These are phyloP conservation scores for Varanus salvator DNA, from an alignment of 2,113 vertebrate genomes.

Conservation along the genomic window DNA sequence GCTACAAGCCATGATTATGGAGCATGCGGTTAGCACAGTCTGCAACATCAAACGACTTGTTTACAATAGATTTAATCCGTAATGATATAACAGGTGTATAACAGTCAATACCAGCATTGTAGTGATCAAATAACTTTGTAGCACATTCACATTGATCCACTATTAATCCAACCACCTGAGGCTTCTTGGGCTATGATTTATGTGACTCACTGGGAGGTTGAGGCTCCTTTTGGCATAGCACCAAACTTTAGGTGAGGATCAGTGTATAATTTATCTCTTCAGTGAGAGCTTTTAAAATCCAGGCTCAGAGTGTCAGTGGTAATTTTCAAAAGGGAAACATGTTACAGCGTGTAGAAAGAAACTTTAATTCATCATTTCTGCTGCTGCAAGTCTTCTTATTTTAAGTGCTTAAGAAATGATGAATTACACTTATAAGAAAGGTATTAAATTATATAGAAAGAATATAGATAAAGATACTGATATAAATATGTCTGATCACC, in stretches of 20 bases:
- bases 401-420: conserved; percentile 43
- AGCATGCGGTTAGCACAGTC: conserved; percentile 69
- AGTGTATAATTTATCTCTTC: conserved; percentile 64
- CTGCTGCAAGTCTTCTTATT: conserved; percentile 51
- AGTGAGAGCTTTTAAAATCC: conserved; percentile 61
- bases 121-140: conserved; percentile 61
- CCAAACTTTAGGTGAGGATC: conserved; percentile 69
- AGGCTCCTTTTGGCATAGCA: conserved; percentile 57
- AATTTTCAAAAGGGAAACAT: conserved; percentile 58
- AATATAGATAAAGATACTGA: background rate
- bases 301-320: conserved; percentile 50
- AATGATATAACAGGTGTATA: conserved; percentile 78
- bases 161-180: conserved; percentile 60
- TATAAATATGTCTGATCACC: background rate
- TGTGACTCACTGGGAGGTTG: conserved; percentile 71
- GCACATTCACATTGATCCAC: conserved; percentile 64
- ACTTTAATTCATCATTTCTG: conserved; percentile 46
- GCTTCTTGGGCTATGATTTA: conserved; percentile 62
- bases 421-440: conserved; percentile 25
- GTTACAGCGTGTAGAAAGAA: conserved; percentile 58
- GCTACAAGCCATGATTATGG: conserved; percentile 69
- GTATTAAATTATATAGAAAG: too few relatives aligned
- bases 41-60: conserved; percentile 75
- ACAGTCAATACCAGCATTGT: conserved; percentile 74
- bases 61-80: conserved; percentile 74